Percentiles rank a stretch among this genome's conserved stretches.
Evolutionary conservation across 2,888 invertebrate species (phyloP).

Genomic region (Parasteatoda lunata): DNA sequence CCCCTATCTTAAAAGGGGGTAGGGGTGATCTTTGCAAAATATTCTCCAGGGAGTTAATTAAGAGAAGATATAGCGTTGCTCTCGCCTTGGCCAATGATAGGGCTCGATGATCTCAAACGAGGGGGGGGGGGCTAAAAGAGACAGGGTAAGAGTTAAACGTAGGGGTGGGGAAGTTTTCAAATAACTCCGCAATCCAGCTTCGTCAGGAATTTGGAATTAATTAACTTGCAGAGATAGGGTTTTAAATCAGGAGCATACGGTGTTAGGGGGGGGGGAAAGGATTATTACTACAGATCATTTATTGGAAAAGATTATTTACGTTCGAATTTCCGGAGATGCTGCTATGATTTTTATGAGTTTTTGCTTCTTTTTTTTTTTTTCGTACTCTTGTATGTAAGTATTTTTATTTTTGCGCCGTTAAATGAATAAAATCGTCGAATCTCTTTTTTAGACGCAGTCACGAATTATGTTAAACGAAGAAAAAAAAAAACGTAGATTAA

Average conservation of each 20-base stretch:
- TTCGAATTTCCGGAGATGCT: slow-evolving; percentile 28
- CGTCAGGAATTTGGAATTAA: slow-evolving; percentile 64
- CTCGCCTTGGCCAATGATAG: slow-evolving; percentile 30
- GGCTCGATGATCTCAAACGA: slow-evolving; percentile 14
- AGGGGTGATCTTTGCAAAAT: slow-evolving; percentile 28
- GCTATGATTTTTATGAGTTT: slow-evolving; percentile 25
- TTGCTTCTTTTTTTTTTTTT: slow-evolving; percentile 4
- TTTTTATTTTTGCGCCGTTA: slow-evolving; percentile 6
- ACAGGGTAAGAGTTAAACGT: not conserved
- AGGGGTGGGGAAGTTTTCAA: slow-evolving; percentile 27
- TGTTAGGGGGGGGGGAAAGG: slow-evolving; percentile 4
- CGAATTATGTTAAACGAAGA: too few relatives aligned
- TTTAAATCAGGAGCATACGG: slow-evolving; percentile 49
- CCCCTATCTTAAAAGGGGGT: not conserved
- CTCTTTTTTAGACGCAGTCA: too few relatives aligned
- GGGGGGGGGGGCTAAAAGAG: not conserved
- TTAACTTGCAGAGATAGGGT: slow-evolving; percentile 50
- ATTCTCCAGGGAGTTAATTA: slow-evolving; percentile 55
- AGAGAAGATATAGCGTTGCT: slow-evolving; percentile 58
- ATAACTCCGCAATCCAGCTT: slow-evolving; percentile 56
- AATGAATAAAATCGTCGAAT: not conserved
- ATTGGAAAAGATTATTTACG: slow-evolving; percentile 48
- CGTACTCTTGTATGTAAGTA: not conserved
- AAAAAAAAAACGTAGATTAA: too few relatives aligned
- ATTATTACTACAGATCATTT: slow-evolving; percentile 52